Evolutionary conservation across 2,797 vertebrate genomes (phyloP).

Genomic region (Callimico goeldii): DNA sequence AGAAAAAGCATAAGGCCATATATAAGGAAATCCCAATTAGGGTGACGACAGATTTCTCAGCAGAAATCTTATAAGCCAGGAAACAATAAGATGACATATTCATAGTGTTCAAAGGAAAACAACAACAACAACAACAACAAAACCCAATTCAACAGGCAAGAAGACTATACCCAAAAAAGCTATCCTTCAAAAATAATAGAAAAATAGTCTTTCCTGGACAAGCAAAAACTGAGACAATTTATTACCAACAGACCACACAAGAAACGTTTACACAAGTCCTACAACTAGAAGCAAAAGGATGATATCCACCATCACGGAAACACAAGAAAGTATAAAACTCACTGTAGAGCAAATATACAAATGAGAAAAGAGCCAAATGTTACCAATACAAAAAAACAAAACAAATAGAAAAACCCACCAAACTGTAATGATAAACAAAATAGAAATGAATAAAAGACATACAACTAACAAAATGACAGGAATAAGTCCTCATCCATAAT

Average conservation of each 20-base stretch:
- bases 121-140: not conserved
- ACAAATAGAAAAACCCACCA: not conserved
- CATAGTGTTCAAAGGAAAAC: not conserved
- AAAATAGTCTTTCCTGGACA: not conserved
- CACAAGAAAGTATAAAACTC: not conserved
- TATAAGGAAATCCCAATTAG: not conserved
- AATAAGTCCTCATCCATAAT: not conserved
- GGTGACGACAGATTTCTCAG: not conserved
- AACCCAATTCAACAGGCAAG: not conserved
- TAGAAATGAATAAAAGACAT: not conserved
- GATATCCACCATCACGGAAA: not conserved
- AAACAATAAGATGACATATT: not conserved
- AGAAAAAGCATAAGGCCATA: not conserved
- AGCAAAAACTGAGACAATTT: not conserved
- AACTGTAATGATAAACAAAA: not conserved
- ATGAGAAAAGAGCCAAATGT: not conserved
- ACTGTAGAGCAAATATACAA: not conserved
- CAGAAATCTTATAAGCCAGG: not conserved
- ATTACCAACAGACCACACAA: not conserved
- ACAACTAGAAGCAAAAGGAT: not conserved
- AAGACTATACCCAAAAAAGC: not conserved
- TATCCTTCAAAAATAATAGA: not conserved
- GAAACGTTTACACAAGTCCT: not conserved
- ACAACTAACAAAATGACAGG: not conserved
- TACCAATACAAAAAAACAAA: not conserved